phyloP scores from a whole-genome alignment of 2,888 invertebrate species.

The Pseudolycoriella hygida region DNA sequence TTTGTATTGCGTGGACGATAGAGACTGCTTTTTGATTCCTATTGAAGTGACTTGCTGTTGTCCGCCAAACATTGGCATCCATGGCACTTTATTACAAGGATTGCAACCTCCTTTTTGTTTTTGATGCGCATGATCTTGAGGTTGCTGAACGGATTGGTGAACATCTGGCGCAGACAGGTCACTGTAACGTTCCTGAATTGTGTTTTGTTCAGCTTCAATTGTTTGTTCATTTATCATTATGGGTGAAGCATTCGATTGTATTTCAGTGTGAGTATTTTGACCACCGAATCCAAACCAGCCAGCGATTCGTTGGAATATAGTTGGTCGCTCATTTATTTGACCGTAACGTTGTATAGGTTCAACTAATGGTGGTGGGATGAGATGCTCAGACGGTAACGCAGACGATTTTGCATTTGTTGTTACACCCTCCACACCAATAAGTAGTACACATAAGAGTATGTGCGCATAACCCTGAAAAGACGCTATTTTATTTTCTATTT shows the following conservation, averaged over 20 bases:
- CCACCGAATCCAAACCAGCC: constrained; percentile 27
- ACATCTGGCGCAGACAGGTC: constrained; percentile 11
- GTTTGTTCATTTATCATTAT: background rate
- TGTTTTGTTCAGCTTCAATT: background rate
- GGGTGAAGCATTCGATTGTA: background rate
- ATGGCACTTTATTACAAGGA: constrained; percentile 62
- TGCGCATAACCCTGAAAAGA: no score
- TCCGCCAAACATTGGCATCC: constrained; percentile 48
- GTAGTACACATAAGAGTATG: no score
- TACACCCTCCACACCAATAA: no score
- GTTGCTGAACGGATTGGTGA: constrained; percentile 17
- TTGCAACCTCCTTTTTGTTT: constrained; percentile 40
- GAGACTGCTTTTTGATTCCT: background rate
- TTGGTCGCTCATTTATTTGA: constrained; percentile 12
- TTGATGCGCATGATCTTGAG: constrained; percentile 11
- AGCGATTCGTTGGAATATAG: constrained; percentile 27
- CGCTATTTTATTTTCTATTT: no score
- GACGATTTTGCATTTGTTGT: background rate
- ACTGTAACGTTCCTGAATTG: background rate
- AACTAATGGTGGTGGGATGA: constrained; percentile 2
- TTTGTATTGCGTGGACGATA: no score
- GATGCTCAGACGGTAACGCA: constrained; percentile 1
- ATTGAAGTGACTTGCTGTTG: background rate
- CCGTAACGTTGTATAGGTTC: background rate
- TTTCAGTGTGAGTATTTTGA: background rate